Percentiles rank a stretch among this genome's conserved stretches.
phyloP scores from a whole-genome alignment of 1,140 invertebrate genomes.

The Drosophila subpulchrella region DNA sequence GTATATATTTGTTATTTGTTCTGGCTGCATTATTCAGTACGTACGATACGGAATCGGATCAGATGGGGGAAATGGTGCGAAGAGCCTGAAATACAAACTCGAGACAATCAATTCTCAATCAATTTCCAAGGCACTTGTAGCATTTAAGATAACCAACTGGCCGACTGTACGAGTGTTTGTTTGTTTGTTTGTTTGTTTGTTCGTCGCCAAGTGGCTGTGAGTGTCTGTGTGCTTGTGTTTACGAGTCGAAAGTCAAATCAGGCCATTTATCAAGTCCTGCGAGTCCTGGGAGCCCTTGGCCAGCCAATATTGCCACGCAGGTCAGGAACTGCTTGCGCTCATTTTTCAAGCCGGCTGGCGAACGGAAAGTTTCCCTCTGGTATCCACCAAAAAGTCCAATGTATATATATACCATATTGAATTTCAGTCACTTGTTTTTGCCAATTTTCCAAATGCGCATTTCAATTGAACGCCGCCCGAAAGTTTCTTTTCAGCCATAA shows the following conservation, averaged over 20 bases:
- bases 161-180: slow-evolving; percentile 24
- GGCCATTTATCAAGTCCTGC: slow-evolving; percentile 66
- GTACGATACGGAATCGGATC: slow-evolving; percentile 1
- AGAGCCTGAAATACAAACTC: slow-evolving; percentile 24
- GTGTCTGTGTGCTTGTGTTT: slow-evolving; percentile 26
- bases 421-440: slow-evolving; percentile 52
- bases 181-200: slow-evolving; percentile 20
- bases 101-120: slow-evolving; percentile 45
- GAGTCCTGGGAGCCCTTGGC: slow-evolving; percentile 33
- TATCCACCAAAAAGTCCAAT: slow-evolving; percentile 2
- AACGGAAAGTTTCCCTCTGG: slow-evolving; percentile 14
- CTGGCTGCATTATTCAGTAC: slow-evolving; percentile 62
- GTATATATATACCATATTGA: slow-evolving; percentile 45
- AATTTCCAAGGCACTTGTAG: slow-evolving; percentile 59
- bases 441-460: slow-evolving; percentile 67
- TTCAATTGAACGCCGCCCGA: slow-evolving; percentile 61
- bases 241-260: slow-evolving; percentile 58
- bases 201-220: slow-evolving; percentile 16
- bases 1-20: slow-evolving; percentile 41
- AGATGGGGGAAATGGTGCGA: slow-evolving; percentile 28
- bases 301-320: slow-evolving; percentile 54
- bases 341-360: slow-evolving; percentile 54
- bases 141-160: slow-evolving; percentile 51
- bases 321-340: slow-evolving; percentile 46
- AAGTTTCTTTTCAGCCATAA: slow-evolving; percentile 42